Evolutionary conservation across 2,888 invertebrate species (phyloP), one percentile per base, ranked within the genome.

Genomic region (Koerneria pararmatus): DNA sequence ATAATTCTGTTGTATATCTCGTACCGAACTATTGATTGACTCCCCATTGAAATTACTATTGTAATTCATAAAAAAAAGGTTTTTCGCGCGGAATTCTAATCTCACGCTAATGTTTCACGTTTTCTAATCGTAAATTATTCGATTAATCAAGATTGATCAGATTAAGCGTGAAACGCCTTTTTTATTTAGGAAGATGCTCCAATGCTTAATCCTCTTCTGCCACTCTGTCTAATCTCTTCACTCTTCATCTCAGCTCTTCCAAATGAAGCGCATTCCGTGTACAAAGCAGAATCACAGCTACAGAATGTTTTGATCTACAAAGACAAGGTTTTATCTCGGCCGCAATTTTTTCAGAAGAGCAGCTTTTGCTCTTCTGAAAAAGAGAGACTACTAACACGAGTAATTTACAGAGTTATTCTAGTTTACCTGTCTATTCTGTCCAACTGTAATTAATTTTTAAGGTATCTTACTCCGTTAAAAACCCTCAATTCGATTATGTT

Each of bases 241-340:
- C 27, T 35, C 49, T 27, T 53, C n/a, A 29, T 34, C 34, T 5
- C 56, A 54, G 11, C 5, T 4, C 24, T 24, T 24, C n/a, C 64
- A 56, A n/a, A n/a, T n/a, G n/a, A n/a, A n/a, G n/a, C 54, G 54
- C 37, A 64, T 64, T 56, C 32, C 19, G 4, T 3, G 22, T 56
- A n/a, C 11, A 41, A n/a, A 34, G 46, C 4, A 56, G 64, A 37
- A 5, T 27, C 4, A 64, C n/a, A n/a, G n/a, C n/a, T 64, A 29
- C 64, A 64, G 31, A 64, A 64, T 64, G 64, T 64, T 31, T 46
- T 64, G 54, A 31, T 27, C 29, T 19, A 27, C 19, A 24, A 41
- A 11, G 56, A 56, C 8, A 64, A 64, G 54, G 64, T 64, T 2
- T 8, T 15, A 3, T 24, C 22, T 32, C 32, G n/a, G n/a, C n/a